These are phyloP conservation scores for Acanthis flammea DNA, from an alignment of 2,797 vertebrate species.

Conservation along the genomic window DNA sequence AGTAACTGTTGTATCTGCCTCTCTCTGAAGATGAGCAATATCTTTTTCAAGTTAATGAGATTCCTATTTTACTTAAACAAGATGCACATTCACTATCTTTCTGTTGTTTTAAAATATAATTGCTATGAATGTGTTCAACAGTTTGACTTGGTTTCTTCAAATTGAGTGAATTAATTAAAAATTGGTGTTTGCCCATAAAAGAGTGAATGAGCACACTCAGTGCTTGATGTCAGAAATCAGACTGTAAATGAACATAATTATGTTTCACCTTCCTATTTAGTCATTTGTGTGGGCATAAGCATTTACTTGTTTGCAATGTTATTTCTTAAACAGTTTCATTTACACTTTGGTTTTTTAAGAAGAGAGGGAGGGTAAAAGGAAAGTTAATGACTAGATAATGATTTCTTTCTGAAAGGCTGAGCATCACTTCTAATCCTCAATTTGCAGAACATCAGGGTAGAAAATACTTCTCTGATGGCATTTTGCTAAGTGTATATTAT, in stretches of 20 bases:
- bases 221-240: constrained; percentile 45
- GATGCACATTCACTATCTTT: constrained; percentile 20
- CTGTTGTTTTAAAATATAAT: constrained; percentile 37
- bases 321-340: constrained; percentile 39
- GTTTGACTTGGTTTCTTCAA: constrained; percentile 4
- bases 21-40: neutral
- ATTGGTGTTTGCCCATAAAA: constrained; percentile 32
- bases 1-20: neutral
- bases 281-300: constrained; percentile 27
- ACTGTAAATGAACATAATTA: constrained; percentile 41
- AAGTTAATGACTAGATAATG: constrained; percentile 61
- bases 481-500: neutral
- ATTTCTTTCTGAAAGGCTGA: constrained; percentile 53
- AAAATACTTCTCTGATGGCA: neutral
- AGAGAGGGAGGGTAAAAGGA: constrained; percentile 19
- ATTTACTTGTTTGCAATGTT: neutral
- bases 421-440: constrained; percentile 29
- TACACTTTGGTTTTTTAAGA: constrained; percentile 16
- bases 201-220: constrained; percentile 1
- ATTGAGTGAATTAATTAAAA: constrained; percentile 49
- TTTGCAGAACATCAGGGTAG: constrained; percentile 31
- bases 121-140: neutral
- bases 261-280: constrained; percentile 60
- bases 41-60: constrained; percentile 38
- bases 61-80: constrained; percentile 37